Base-by-base conservation (phyloP, 1,140 invertebrate genomes). In the Drosophila miranda region DNA sequence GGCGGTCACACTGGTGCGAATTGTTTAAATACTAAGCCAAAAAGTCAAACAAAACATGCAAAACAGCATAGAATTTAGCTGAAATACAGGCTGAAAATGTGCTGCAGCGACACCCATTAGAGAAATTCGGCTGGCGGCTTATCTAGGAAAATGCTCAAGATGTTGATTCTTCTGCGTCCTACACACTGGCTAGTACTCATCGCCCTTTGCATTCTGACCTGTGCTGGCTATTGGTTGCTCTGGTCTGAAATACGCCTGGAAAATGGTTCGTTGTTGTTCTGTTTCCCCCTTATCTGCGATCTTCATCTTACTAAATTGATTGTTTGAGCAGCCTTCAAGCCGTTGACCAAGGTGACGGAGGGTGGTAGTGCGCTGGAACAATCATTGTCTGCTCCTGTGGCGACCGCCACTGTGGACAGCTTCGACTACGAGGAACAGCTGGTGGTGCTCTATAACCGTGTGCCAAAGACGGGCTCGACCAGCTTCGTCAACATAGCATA, bases 381-480 rank as follows among this genome's bases (percentile, higher is more conserved):
- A 19, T 50, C 46, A 5, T 1, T 60, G 6, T 30, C n/a, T 44
- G 42, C 6, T 6, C 61, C 34, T 16, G 55, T 41, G 16, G 26
- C 46, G 0, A 6, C 60, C 8, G 42, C 70, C 23, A 53, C 58
- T 11, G 28, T 67, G 13, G 82, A 87, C 28, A 58, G 67, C 59
- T 89, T 75, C n/a, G 78, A 90, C 42, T 90, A 83, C 51, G 92
- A 93, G 54, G 93, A 95, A 72, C 93, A 96, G 84, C 80, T 95
- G 52, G 93, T 99, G 30, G 93, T 99, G 41, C 96, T 99, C 73
- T 99, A 99, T 91, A 99, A 99, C 91, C 93, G 98, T 89, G 97
- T 99, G 38, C 99, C 99, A 14, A 99, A 99, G 92, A 99, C 98
- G n/a, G 99, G 96, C 5, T 99, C 98, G 6, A 99, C 99, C 3